Evolutionary conservation across 30 jellyfish, hydroid and myxozoan genomes (phyloP), one percentile per base, ranked within the genome.

Genomic region (Hydractinia echinata): DNA sequence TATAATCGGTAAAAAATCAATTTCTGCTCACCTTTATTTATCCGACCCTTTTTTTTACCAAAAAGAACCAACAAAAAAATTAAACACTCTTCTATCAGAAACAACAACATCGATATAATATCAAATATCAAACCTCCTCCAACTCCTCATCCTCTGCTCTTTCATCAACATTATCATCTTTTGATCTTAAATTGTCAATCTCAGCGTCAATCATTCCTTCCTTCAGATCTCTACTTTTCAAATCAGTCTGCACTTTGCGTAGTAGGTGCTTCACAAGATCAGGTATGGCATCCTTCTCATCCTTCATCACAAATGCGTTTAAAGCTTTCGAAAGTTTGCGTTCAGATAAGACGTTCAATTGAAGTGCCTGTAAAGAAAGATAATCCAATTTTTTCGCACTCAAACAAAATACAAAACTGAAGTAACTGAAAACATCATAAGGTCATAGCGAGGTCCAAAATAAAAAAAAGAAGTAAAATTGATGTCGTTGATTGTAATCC

Each of bases 281-380:
- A 14, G 86, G 72, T 6, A 95, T 95, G 13, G 99, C 97, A 82
- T 86, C 99, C 15, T 81, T 89, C 73, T 89, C 99, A 13, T 89
- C 99, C 67, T 95, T 95, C 76, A 86, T 87, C 19, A 95, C 96
- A 58, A 95, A 95, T 70, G 89, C 99, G 6, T 91, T 89, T 54
- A 95, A 76, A 4, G 99, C 99, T 72, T 89, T 95, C 18, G 91
- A 86, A 89, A 95, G 84, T 72, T 95, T 84, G 54, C 91, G 83
- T 78, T 89, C 97, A 8, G 99, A 95, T 49, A 95, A 79, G 30
- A 95, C 92, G 51, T 76, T 81, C 74, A 95, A 71, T 39, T 51
- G 72, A n/a, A 64, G 87, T 30, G 60, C 18, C 85, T 77, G 60
- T 11, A 5, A 60, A 77, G 60, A 30, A 13, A 58, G 19, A 11